These are phyloP conservation scores for Erethizon dorsatum DNA, from an alignment of 2,797 vertebrate species.

Conservation along the genomic window DNA sequence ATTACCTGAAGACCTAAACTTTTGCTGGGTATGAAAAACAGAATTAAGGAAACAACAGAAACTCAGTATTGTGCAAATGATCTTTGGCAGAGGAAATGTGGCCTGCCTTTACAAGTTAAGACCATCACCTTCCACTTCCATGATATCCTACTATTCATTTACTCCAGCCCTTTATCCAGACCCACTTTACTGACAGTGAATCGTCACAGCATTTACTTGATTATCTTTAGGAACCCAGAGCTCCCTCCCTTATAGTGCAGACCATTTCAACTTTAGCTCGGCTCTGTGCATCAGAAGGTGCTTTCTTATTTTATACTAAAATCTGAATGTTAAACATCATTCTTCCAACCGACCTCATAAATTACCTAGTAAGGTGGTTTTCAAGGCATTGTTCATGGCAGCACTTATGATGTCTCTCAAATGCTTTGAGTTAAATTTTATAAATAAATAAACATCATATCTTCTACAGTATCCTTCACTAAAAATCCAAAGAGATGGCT, in stretches of 20 bases:
- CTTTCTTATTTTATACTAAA: slow-evolving; percentile 40
- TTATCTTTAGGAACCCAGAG: background rate
- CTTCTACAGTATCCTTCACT: background rate
- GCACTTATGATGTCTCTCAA: background rate
- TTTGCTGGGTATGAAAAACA: background rate
- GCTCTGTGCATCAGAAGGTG: background rate
- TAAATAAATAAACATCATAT: slow-evolving; percentile 4
- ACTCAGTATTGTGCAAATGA: background rate
- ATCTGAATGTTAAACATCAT: background rate
- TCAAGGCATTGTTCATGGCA: background rate
- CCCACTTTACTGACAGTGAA: background rate
- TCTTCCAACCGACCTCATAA: background rate
- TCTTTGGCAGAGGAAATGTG: background rate
- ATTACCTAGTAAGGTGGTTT: background rate
- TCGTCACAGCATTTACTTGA: background rate
- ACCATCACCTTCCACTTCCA: background rate
- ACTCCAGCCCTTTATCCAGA: background rate
- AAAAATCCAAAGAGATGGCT: background rate
- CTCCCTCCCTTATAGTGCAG: background rate
- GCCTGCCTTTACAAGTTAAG: background rate
- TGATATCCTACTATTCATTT: background rate
- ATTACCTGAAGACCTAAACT: background rate
- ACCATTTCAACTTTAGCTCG: background rate
- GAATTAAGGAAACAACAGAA: background rate
- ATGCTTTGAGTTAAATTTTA: slow-evolving; percentile 14